Evolutionary conservation across 1,140 invertebrate species (phyloP).

Genomic region (Lasioglossum baleicum): DNA sequence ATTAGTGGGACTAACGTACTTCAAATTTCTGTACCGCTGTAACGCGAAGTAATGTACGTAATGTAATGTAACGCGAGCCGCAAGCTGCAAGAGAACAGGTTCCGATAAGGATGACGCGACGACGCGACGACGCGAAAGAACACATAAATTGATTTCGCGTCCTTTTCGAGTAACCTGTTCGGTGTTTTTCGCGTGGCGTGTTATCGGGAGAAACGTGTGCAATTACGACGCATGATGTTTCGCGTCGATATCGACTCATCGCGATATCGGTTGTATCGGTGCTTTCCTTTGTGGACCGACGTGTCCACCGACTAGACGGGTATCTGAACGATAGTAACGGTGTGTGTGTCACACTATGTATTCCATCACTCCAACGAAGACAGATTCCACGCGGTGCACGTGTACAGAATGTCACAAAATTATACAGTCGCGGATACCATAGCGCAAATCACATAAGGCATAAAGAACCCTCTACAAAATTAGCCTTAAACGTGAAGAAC

Average conservation of each 20-base stretch:
- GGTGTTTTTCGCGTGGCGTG: constrained; percentile 9
- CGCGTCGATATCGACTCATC: constrained; percentile 28
- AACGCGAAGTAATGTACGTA: too few relatives aligned
- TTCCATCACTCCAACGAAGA: neutral
- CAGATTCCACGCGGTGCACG: neutral
- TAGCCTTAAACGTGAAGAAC: too few relatives aligned
- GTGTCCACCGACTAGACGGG: constrained; percentile 19
- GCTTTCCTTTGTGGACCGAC: constrained; percentile 11
- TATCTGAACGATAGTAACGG: neutral
- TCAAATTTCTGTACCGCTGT: too few relatives aligned
- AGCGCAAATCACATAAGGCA: too few relatives aligned
- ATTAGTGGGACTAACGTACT: too few relatives aligned
- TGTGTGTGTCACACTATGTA: too few relatives aligned
- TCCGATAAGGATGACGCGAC: neutral
- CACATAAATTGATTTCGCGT: constrained; percentile 8
- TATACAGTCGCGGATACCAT: too few relatives aligned
- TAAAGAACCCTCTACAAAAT: too few relatives aligned
- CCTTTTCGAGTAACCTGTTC: neutral
- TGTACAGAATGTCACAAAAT: too few relatives aligned
- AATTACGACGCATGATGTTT: constrained; percentile 32
- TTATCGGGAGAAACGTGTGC: neutral
- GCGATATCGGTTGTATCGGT: constrained; percentile 9
- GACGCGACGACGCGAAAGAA: neutral
- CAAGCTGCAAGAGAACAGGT: neutral
- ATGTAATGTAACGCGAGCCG: neutral